Evolutionary conservation across 1,140 invertebrate genomes (phyloP), one percentile per base, ranked within the genome.

Genomic region (Papilio aristodemus): DNA sequence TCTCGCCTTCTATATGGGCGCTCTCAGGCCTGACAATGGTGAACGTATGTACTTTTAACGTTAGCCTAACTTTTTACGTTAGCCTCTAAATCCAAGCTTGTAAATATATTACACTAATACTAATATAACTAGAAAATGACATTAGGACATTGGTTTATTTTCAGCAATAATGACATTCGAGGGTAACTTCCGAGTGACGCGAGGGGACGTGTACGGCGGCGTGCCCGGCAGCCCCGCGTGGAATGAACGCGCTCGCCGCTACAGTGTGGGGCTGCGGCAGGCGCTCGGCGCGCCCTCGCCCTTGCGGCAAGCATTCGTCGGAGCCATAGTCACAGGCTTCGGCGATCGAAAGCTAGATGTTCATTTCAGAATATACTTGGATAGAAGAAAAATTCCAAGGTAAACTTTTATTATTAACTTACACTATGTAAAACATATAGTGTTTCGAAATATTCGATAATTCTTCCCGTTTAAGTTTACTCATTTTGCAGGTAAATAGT

Each of bases 1-100:
- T 37, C 92, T 96, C 2, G 95, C 95, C 36, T 92, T 96, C 63
- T 96, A 96, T 89, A 95, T 96, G 93, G 95, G 95, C 76, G 92
- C 92, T 73, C 92, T 93, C 32, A 90, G 92, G 67, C 90, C 89
- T 7, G 92, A 93, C 68, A 86, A 91, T 70, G 85, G 92, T 58
- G 91, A 92, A 82, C 90, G 89, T 92, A 68, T 90, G 89, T 36
- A n/a, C n/a, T n/a, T n/a, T n/a, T n/a, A n/a, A n/a, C n/a, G n/a
- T n/a, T n/a, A n/a, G n/a, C n/a, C n/a, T n/a, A n/a, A n/a, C n/a
- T n/a, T n/a, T n/a, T n/a, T n/a, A n/a, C n/a, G n/a, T n/a, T n/a
- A n/a, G n/a, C n/a, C n/a, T n/a, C n/a, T n/a, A n/a, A n/a, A n/a
- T n/a, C n/a, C n/a, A n/a, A n/a, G n/a, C n/a, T n/a, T n/a, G n/a